Conservation (phyloP, 1,140 invertebrate genomes). For the Aethina tumida region DNA sequence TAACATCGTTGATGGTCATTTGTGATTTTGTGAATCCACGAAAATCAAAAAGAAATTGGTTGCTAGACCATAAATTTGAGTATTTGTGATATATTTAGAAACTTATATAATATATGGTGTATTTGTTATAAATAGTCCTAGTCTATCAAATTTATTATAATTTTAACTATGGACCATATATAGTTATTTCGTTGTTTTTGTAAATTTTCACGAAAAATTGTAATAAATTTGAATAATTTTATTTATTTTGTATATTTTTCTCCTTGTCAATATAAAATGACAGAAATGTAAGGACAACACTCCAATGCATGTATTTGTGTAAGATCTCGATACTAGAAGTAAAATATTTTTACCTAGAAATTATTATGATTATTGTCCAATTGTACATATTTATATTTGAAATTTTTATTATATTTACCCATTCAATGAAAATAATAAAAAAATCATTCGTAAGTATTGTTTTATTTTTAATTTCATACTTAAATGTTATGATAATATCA, state of each 20-base stretch:
- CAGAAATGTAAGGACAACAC: conserved; percentile 23
- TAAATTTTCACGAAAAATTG: not conserved
- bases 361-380: conserved; percentile 8
- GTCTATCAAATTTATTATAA: no score
- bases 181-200: conserved; percentile 12
- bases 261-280: conserved; percentile 17
- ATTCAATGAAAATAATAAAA: no score
- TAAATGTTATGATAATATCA: no score
- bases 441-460: no score
- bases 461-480: no score
- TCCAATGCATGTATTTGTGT: conserved; percentile 18
- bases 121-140: conserved; percentile 9
- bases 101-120: conserved; percentile 11
- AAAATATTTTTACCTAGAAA: no score
- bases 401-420: conserved; percentile 7
- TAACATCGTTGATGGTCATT: no score
- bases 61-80: no score
- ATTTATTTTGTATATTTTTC: conserved; percentile 10
- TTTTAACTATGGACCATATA: no score
- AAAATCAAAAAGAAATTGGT: no score
- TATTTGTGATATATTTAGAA: no score
- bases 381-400: conserved; percentile 7
- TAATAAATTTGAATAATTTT: conserved; percentile 2
- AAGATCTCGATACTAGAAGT: conserved; percentile 10
- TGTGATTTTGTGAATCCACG: no score